These are phyloP conservation scores for Anniella stebbinsi DNA, from an alignment of 2,797 vertebrate genomes.

Conservation along the genomic window DNA sequence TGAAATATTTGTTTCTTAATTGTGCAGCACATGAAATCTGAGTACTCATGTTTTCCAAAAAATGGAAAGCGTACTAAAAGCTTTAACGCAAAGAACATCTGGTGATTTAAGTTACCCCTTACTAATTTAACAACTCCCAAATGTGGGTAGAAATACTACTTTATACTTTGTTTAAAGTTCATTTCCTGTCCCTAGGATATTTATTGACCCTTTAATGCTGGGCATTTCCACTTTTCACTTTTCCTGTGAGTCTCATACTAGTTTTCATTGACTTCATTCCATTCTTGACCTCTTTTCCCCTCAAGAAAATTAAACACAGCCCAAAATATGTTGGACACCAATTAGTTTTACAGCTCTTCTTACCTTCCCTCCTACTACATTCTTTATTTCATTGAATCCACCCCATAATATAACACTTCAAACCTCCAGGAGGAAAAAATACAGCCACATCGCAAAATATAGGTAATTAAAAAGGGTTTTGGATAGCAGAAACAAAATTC, in stretches of 20 bases:
- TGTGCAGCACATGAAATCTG: constrained; percentile 51
- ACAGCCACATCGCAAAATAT: constrained; percentile 52
- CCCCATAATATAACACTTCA: constrained; percentile 47
- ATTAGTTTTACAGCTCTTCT: constrained; percentile 80
- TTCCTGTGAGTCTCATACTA: constrained; percentile 75
- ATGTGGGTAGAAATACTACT: constrained; percentile 76
- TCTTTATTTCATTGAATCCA: constrained; percentile 74
- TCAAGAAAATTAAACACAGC: constrained; percentile 84
- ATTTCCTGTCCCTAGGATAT: constrained; percentile 83
- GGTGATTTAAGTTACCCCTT: constrained; percentile 71
- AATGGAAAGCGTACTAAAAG: constrained; percentile 72
- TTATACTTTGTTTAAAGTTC: constrained; percentile 81
- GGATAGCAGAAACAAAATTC: constrained; percentile 44
- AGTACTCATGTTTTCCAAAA: constrained; percentile 64
- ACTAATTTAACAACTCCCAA: constrained; percentile 79
- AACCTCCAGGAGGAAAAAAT: constrained; percentile 48
- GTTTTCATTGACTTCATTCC: constrained; percentile 86
- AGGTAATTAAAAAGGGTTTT: constrained; percentile 60
- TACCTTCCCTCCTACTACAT: constrained; percentile 71
- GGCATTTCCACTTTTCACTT: constrained; percentile 77
- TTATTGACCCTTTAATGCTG: constrained; percentile 78
- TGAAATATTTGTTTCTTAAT: constrained; percentile 75
- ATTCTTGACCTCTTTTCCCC: constrained; percentile 84
- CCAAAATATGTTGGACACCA: constrained; percentile 78
- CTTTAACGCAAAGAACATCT: constrained; percentile 73